These are phyloP conservation scores for Hyperoodon ampullatus DNA, from an alignment of 2,113 vertebrate genomes.

Conservation along the genomic window DNA sequence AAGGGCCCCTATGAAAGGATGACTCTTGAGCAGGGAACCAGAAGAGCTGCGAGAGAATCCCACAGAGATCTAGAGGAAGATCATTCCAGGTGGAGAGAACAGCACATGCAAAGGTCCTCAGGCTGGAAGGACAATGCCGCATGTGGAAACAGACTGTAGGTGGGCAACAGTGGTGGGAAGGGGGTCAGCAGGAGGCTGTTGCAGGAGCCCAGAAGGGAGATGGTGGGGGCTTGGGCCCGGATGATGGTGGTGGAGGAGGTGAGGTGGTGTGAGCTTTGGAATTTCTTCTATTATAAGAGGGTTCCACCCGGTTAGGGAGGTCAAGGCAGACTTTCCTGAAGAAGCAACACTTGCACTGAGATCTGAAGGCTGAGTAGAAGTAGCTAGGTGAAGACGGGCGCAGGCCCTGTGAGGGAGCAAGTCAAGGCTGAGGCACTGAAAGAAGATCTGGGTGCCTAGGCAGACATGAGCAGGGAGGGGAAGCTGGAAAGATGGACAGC, in stretches of 20 bases:
- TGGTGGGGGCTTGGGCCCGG: background rate
- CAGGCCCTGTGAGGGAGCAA: background rate
- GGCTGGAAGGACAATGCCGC: background rate
- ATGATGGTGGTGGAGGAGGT: no score
- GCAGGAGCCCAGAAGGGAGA: background rate
- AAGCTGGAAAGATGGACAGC: background rate
- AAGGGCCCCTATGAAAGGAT: background rate
- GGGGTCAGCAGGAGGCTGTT: background rate
- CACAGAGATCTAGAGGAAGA: background rate
- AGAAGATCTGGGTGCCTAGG: background rate
- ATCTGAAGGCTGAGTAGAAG: background rate
- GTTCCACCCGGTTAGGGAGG: background rate
- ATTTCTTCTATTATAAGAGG: background rate
- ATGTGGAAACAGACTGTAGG: background rate
- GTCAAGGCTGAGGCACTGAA: background rate
- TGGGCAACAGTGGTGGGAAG: rapidly evolving
- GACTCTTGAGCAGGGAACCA: background rate
- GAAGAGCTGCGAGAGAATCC: background rate
- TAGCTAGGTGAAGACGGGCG: background rate
- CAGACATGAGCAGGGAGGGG: background rate
- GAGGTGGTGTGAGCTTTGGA: background rate
- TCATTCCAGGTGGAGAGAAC: background rate
- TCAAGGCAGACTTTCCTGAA: background rate
- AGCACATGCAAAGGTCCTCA: background rate
- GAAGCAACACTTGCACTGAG: background rate